Evolutionary conservation across 1,140 invertebrate genomes (phyloP).

Genomic region (Yoshiicerus persimilis): DNA sequence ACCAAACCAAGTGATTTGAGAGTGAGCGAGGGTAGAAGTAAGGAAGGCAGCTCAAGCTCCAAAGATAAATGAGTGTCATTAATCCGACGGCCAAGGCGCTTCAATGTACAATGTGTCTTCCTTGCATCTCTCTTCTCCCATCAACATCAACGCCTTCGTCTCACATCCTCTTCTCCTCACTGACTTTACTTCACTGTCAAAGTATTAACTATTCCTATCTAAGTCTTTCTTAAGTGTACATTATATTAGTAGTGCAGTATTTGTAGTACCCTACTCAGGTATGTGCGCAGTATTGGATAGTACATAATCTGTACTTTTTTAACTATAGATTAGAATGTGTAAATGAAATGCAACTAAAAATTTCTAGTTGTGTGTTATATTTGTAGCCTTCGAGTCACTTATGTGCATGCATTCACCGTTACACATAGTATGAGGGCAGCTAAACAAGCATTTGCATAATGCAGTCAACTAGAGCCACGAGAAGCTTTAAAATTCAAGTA

Average conservation of each 20-base stretch:
- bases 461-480: not conserved
- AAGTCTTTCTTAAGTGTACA: not conserved
- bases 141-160: not conserved
- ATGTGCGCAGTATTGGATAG: not conserved
- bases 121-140: not conserved
- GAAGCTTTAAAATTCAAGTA: not conserved
- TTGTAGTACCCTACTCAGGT: not conserved
- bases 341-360: not conserved
- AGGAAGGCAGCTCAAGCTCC: not conserved
- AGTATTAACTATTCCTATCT: not conserved
- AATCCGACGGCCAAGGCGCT: conserved; percentile 18
- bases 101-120: not conserved
- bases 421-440: not conserved
- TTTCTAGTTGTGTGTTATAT: no score
- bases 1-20: not conserved
- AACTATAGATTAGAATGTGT: not conserved
- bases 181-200: not conserved
- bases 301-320: not conserved
- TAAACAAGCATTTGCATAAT: not conserved
- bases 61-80: conserved; percentile 31
- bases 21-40: not conserved
- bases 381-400: not conserved
- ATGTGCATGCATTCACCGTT: not conserved
- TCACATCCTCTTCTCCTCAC: not conserved
- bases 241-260: no score